phyloP scores from a whole-genome alignment of 2,888 invertebrate genomes.

The Dasysyrphus albostriatus region DNA sequence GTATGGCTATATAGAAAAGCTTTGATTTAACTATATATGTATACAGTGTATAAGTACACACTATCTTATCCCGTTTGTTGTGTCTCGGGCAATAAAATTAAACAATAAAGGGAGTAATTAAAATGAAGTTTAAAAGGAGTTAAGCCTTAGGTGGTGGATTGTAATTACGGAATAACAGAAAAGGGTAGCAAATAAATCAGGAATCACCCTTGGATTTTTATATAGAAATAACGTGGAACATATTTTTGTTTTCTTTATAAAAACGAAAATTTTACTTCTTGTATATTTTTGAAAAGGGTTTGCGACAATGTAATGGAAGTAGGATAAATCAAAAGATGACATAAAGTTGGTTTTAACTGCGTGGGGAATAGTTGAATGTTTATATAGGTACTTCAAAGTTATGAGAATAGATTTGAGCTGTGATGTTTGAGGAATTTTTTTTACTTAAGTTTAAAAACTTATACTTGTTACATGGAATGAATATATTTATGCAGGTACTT shows the following conservation, averaged over 20 bases:
- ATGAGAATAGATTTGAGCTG: no score
- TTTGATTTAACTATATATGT: slow-evolving; percentile 10
- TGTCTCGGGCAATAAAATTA: slow-evolving; percentile 57
- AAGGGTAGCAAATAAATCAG: slow-evolving; percentile 44
- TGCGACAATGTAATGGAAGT: background rate
- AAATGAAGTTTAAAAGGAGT: slow-evolving; percentile 58
- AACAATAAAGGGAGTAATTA: slow-evolving; percentile 66
- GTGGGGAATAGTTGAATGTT: background rate
- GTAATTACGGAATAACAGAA: slow-evolving; percentile 53
- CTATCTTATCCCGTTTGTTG: slow-evolving; percentile 15
- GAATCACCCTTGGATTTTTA: background rate
- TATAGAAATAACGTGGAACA: slow-evolving; percentile 7
- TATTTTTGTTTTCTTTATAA: slow-evolving; percentile 16
- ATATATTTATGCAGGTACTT: no score
- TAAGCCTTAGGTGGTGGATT: slow-evolving; percentile 60
- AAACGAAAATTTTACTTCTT: background rate
- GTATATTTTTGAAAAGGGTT: slow-evolving; percentile 1
- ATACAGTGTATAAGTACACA: background rate
- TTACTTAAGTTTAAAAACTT: no score
- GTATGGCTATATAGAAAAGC: background rate
- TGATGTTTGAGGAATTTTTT: no score
- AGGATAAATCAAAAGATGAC: background rate
- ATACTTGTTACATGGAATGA: no score
- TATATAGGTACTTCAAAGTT: no score
- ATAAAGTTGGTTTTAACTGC: background rate